phyloP scores from a whole-genome alignment of 2,888 invertebrate species.

The Coleophora deauratella region DNA sequence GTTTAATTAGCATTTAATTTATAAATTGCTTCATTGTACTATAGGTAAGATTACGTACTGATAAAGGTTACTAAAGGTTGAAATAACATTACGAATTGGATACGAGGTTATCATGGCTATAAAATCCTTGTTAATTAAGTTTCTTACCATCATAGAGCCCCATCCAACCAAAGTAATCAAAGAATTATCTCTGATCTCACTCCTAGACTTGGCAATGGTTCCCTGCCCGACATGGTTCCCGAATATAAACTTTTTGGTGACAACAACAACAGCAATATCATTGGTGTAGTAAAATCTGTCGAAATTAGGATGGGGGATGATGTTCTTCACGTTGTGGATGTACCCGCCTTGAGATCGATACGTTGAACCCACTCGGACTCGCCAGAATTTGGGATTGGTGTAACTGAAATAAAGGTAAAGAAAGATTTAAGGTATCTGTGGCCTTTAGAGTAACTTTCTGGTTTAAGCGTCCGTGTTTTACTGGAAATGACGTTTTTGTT shows the following conservation, averaged over 20 bases:
- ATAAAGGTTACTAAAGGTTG: too few species aligned
- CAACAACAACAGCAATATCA: constrained; percentile 49
- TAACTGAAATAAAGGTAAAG: constrained; percentile 25
- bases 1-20: too few species aligned
- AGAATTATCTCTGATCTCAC: constrained; percentile 42
- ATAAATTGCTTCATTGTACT: too few species aligned
- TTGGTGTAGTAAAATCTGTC: constrained; percentile 49
- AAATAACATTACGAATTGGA: too few species aligned
- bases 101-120: too few species aligned
- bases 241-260: constrained; percentile 36
- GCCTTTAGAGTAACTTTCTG: too few species aligned
- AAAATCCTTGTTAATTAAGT: too few species aligned
- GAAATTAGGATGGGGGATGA: constrained; percentile 45
- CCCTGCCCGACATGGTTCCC: constrained; percentile 45
- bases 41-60: too few species aligned
- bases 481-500: too few species aligned
- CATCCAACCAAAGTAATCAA: constrained; percentile 51
- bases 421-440: too few species aligned
- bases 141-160: constrained; percentile 50
- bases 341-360: constrained; percentile 47
- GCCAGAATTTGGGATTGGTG: constrained; percentile 48
- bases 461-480: too few species aligned
- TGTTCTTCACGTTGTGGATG: constrained; percentile 43
- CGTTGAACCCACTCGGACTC: constrained; percentile 52
- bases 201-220: constrained; percentile 46